phyloP scores from a whole-genome alignment of 2,797 vertebrate species.

The Hypotaenidia okinawae region DNA sequence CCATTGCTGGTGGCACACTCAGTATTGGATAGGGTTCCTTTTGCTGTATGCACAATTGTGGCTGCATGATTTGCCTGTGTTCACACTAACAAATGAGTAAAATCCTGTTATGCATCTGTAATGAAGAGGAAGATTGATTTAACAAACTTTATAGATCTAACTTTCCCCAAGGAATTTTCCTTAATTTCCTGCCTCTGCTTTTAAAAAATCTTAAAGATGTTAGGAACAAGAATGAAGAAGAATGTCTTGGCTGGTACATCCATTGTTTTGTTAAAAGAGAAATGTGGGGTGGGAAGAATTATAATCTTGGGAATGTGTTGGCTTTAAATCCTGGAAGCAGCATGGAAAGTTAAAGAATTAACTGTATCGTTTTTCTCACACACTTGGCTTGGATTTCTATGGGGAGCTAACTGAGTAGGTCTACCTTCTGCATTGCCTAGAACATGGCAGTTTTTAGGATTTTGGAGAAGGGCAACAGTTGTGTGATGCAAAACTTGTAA shows the following conservation, averaged over 20 bases:
- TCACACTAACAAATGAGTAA: neutral
- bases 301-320: neutral
- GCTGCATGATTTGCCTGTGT: neutral
- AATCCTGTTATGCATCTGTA: neutral
- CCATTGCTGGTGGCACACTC: neutral
- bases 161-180: neutral
- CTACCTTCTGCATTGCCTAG: neutral
- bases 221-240: neutral
- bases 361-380: neutral
- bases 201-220: neutral
- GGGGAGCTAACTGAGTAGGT: neutral
- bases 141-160: neutral
- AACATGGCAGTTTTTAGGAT: neutral
- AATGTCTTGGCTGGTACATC: neutral
- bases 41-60: neutral
- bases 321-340: constrained; percentile 18
- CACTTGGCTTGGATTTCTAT: neutral
- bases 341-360: constrained; percentile 14
- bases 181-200: neutral
- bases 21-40: neutral
- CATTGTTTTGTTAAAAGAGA: neutral
- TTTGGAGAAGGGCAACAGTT: neutral
- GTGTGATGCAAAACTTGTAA: neutral
- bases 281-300: neutral
- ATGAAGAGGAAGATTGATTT: neutral